Conservation (phyloP, 2,888 invertebrate genomes). For the Nomada hirtipes region DNA sequence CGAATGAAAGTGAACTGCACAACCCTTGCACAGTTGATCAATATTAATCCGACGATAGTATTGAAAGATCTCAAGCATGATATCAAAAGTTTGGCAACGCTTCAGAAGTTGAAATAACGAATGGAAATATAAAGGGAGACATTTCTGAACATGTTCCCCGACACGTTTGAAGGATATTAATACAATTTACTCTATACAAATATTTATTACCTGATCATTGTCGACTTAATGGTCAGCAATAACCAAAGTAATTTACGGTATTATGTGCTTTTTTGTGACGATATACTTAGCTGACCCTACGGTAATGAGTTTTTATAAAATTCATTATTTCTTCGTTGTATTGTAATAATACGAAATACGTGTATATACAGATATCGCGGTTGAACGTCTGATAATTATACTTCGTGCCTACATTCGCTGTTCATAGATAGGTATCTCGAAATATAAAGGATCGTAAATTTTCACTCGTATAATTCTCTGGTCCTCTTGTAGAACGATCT, state of each 20-base stretch:
- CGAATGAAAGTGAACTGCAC: constrained; percentile 85
- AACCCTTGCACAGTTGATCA: constrained; percentile 85
- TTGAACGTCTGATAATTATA: constrained; percentile 15
- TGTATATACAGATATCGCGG: constrained; percentile 2
- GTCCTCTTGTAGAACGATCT: not conserved
- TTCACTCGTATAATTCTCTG: not conserved
- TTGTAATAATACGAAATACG: constrained; percentile 2
- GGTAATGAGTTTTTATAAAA: constrained; percentile 42
- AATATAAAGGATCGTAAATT: not conserved
- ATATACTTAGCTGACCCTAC: not conserved
- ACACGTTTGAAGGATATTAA: not conserved
- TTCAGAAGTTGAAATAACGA: constrained; percentile 35
- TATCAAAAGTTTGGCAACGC: constrained; percentile 1
- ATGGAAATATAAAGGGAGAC: not conserved
- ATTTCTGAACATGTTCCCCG: not conserved
- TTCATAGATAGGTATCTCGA: constrained; percentile 4
- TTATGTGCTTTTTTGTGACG: constrained; percentile 11
- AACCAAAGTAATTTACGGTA: constrained; percentile 44
- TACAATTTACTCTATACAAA: not conserved
- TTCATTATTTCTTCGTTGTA: constrained; percentile 1
- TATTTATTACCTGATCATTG: constrained; percentile 16
- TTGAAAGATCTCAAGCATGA: constrained; percentile 81
- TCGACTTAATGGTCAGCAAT: constrained; percentile 1
- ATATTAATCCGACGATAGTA: constrained; percentile 84
- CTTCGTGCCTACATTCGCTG: constrained; percentile 13